phyloP scores from a whole-genome alignment of 2,888 invertebrate genomes.

The Melolontha melolontha region DNA sequence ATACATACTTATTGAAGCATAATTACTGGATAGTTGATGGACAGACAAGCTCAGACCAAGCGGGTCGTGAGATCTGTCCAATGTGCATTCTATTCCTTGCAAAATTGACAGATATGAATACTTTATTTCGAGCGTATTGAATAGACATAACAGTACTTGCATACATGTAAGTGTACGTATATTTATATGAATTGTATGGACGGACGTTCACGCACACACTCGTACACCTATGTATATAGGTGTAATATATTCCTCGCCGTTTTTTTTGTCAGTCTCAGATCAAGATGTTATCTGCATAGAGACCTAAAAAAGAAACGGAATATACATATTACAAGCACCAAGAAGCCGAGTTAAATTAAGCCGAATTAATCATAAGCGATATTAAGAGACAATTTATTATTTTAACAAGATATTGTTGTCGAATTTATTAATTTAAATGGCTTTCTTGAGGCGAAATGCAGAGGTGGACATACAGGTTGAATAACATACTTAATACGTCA shows the following conservation, averaged over 20 bases:
- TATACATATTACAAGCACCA: neutral
- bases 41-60: conserved; percentile 12
- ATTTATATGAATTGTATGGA: too few relatives aligned
- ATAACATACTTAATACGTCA: too few relatives aligned
- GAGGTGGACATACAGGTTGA: conserved; percentile 8
- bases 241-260: conserved; percentile 2
- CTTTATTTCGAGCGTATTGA: conserved; percentile 32
- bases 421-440: conserved; percentile 2
- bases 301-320: neutral
- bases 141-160: conserved; percentile 22
- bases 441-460: neutral
- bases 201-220: too few relatives aligned
- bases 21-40: conserved; percentile 20
- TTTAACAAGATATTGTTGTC: neutral
- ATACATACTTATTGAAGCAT: conserved; percentile 13
- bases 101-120: conserved; percentile 47
- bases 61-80: conserved; percentile 47
- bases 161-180: neutral
- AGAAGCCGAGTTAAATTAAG: conserved; percentile 2
- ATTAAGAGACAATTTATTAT: conserved; percentile 4
- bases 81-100: conserved; percentile 41
- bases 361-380: conserved; percentile 6
- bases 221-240: neutral
- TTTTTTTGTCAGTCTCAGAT: conserved; percentile 7
- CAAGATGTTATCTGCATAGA: conserved; percentile 12